These are phyloP conservation scores for Brachyistius frenatus DNA, from an alignment of 2,113 vertebrate genomes.

Conservation along the genomic window DNA sequence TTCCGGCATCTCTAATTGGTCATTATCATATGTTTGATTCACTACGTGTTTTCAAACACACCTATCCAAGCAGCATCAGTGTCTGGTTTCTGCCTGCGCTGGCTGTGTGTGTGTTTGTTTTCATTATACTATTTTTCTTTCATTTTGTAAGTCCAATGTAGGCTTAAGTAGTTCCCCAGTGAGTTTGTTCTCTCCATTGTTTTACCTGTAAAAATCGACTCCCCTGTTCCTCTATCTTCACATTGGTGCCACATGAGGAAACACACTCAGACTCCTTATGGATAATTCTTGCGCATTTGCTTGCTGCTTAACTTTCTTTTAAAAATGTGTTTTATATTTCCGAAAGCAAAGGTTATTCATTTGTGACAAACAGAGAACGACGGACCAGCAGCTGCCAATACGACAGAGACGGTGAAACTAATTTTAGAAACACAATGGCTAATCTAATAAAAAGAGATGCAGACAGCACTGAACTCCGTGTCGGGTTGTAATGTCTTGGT, in stretches of 20 bases:
- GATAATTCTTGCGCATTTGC: neutral
- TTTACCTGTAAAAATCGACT: neutral
- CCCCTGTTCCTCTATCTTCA: neutral
- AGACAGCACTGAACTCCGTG: too few relatives aligned
- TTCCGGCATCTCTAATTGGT: constrained; percentile 57
- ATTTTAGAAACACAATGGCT: too few relatives aligned
- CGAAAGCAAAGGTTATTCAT: neutral
- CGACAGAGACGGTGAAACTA: too few relatives aligned
- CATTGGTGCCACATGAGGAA: neutral
- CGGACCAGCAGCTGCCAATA: too few relatives aligned
- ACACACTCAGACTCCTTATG: neutral
- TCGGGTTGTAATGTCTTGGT: too few relatives aligned
- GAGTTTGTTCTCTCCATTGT: neutral
- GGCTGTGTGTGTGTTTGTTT: neutral
- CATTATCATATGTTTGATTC: constrained; percentile 35
- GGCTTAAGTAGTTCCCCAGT: neutral
- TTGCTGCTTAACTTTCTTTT: neutral
- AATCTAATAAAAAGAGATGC: too few relatives aligned
- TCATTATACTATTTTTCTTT: neutral
- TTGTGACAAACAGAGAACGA: neutral
- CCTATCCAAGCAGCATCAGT: constrained; percentile 1
- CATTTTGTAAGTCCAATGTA: neutral
- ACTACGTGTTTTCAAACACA: constrained; percentile 30
- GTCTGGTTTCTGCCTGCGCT: neutral
- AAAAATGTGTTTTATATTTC: neutral